Evolutionary conservation across 2,797 vertebrate genomes (phyloP).

Genomic region (Sibirionetta formosa): DNA sequence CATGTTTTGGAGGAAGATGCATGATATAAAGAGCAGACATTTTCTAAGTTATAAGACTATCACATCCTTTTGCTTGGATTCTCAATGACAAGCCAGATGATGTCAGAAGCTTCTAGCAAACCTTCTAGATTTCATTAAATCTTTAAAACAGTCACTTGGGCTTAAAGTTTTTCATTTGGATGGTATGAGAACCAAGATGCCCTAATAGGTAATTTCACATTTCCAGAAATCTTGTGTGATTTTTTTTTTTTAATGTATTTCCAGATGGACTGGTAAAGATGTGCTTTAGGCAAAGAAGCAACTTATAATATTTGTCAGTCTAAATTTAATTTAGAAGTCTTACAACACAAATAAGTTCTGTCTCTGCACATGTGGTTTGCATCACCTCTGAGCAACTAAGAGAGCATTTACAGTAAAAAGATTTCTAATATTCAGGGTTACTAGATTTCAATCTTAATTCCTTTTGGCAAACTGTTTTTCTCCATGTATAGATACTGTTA

Average conservation of each 20-base stretch:
- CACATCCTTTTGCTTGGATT: background rate
- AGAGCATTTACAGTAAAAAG: slow-evolving; percentile 62
- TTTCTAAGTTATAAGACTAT: background rate
- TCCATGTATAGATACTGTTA: background rate
- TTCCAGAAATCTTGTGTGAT: background rate
- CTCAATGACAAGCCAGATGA: background rate
- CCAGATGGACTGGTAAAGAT: background rate
- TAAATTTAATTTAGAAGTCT: background rate
- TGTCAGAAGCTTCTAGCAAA: background rate
- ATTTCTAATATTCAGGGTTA: slow-evolving; percentile 70
- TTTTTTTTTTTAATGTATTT: background rate
- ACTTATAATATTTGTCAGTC: background rate
- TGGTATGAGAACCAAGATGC: background rate
- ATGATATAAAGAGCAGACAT: background rate
- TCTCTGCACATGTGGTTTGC: background rate
- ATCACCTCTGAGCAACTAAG: background rate
- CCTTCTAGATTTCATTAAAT: background rate
- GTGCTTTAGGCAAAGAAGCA: background rate
- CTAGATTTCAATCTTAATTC: slow-evolving; percentile 55
- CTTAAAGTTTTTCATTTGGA: background rate
- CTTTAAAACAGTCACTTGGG: background rate
- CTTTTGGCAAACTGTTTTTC: slow-evolving; percentile 54
- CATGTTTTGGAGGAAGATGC: background rate
- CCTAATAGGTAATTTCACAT: background rate
- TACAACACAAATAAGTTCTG: background rate